Percentiles rank a stretch among this genome's conserved stretches.
These are phyloP conservation scores for Opisthocomus hoazin DNA, from an alignment of 2,113 vertebrate genomes.

Conservation along the genomic window DNA sequence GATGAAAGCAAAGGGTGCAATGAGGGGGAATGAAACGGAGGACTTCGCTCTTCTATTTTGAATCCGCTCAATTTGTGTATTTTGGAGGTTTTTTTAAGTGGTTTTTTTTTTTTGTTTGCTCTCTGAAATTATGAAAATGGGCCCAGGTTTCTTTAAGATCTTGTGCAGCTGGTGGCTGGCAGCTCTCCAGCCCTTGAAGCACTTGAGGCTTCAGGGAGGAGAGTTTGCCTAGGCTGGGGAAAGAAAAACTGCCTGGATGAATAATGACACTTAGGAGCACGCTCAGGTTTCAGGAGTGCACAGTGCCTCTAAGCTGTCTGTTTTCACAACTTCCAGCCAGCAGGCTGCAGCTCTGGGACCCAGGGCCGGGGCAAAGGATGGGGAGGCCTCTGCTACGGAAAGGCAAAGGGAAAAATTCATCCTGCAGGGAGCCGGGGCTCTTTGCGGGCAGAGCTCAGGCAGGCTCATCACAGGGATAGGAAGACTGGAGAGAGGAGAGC, in stretches of 20 bases:
- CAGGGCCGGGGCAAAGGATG: not conserved
- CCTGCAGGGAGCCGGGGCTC: not conserved
- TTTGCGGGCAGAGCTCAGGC: not conserved
- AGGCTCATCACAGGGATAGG: not conserved
- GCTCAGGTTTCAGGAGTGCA: constrained; percentile 29
- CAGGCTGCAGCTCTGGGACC: constrained; percentile 9
- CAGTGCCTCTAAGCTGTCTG: constrained; percentile 47
- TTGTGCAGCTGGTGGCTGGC: constrained; percentile 61
- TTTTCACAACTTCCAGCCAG: constrained; percentile 44
- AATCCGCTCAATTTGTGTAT: not conserved
- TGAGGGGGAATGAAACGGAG: not conserved
- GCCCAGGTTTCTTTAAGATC: constrained; percentile 17
- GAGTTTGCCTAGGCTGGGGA: constrained; percentile 13
- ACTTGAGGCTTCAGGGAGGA: constrained; percentile 51
- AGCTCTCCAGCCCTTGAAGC: constrained; percentile 43
- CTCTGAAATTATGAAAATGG: not conserved
- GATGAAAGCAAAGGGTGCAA: not conserved
- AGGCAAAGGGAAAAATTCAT: not conserved
- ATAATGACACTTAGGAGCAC: constrained; percentile 52
- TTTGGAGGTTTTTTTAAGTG: not conserved
- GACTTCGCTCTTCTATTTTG: not conserved
- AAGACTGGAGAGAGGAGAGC: not conserved
- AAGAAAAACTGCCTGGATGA: constrained; percentile 56
- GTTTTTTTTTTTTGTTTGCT: not conserved
- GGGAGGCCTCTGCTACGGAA: constrained; percentile 15